Conservation (phyloP, 2,113 vertebrate genomes). For the Ailuropoda melanoleuca region DNA sequence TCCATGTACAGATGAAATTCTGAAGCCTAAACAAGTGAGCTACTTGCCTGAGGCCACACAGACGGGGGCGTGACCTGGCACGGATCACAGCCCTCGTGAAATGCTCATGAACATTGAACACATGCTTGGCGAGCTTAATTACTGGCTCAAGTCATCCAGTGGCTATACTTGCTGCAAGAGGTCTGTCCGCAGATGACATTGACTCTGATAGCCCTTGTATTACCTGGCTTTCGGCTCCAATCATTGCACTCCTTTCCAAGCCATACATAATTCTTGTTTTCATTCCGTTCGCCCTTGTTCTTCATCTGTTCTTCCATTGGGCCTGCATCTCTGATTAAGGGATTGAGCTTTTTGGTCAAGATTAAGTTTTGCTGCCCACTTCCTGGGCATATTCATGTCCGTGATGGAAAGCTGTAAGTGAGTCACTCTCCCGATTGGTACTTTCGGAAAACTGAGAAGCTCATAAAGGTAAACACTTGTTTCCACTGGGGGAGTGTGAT, state of each 20-base stretch:
- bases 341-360: neutral
- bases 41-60: neutral
- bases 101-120: rapidly evolving
- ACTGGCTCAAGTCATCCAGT: rapidly evolving
- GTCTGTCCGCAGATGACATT: neutral
- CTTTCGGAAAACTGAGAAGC: neutral
- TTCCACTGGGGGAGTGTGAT: neutral
- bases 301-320: neutral
- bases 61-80: neutral
- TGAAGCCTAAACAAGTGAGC: neutral
- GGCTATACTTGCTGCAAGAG: rapidly evolving
- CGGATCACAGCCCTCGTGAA: rapidly evolving
- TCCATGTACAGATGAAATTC: neutral
- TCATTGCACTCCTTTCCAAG: neutral
- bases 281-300: no score
- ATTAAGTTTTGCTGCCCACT: neutral
- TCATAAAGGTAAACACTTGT: neutral
- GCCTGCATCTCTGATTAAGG: neutral
- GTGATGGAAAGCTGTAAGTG: neutral
- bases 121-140: rapidly evolving
- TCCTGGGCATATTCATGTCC: neutral
- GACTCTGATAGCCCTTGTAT: neutral
- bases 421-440: neutral
- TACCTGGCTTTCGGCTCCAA: no score
- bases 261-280: rapidly evolving